Base-by-base conservation (phyloP, 2,797 vertebrate species). In the Echeneis naucrates region DNA sequence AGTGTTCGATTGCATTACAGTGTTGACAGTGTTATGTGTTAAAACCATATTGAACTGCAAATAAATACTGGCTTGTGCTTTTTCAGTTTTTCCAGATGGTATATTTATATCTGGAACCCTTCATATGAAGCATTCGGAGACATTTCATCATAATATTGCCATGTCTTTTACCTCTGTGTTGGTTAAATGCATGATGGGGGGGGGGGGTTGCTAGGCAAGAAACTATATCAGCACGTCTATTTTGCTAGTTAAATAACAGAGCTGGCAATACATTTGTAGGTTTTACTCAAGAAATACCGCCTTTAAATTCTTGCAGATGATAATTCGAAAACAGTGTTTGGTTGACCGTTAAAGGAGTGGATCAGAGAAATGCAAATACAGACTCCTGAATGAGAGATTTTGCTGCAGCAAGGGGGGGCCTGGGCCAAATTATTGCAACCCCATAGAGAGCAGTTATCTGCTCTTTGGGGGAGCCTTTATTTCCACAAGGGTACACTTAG, bases 131-230 rank as follows among this genome's bases (percentile, higher is more conserved):
- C 38, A 45, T 58, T 75, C 59, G 21, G 71, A 76, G 71, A 76
- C 68, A 73, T 52, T 23, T 23, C 66, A 45, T 84, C 70, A 48
- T 72, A 71, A 79, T 37, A 80, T 80, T 27, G 3, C 42, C 67
- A 48, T 69, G 71, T 72, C 75, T 74, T 73, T 83, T 87, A 76
- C 75, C 68, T 68, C 58, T 40, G 44, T 35, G 54, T 70, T 53
- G 54, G 50, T 32, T 35, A 48, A 77, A 72, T 51, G 33, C 58
- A 9, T 21, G 71, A 58, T 59, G 30, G 3, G 66, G 57, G 30
- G 66, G 57, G 42, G 77, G 74, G 27, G 52, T 45, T 70, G 53
- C 23, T 52, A 35, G 33, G 40, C 55, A 54, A 19, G 27, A 70
- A n/a, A n/a, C n/a, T n/a, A n/a, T 79, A 78, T 80, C 62, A 66